Percentiles rank a stretch among this genome's conserved stretches.
These are phyloP conservation scores for Spodoptera littoralis DNA, from an alignment of 2,888 invertebrate species.

Conservation along the genomic window DNA sequence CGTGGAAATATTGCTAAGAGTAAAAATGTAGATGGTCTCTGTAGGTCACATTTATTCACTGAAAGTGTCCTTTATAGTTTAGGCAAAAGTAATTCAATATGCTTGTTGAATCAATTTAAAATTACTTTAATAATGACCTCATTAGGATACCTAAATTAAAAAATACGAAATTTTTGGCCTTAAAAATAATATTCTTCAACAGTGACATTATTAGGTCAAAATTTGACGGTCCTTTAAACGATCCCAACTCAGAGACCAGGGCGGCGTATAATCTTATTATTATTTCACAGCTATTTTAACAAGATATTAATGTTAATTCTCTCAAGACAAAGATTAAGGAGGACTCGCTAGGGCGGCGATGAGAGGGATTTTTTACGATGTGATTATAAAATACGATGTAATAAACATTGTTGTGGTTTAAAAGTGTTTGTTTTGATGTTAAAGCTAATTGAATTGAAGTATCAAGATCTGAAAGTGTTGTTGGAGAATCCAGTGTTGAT, in stretches of 20 bases:
- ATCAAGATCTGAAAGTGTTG: conserved; percentile 21
- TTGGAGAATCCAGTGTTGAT: conserved; percentile 6
- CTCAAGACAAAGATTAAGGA: conserved; percentile 43
- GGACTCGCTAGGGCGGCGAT: conserved; percentile 1
- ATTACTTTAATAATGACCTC: no score
- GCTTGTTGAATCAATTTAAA: no score
- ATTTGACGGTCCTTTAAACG: conserved; percentile 10
- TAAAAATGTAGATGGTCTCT: no score
- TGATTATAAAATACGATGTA: conserved; percentile 49
- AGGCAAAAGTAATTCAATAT: no score
- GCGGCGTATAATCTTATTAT: conserved; percentile 43
- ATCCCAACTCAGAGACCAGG: conserved; percentile 21
- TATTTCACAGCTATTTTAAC: conserved; percentile 45
- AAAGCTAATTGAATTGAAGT: conserved; percentile 47
- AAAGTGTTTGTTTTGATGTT: conserved; percentile 45
- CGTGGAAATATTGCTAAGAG: no score
- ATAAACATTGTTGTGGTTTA: conserved; percentile 34
- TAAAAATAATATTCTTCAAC: neutral
- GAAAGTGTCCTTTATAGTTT: no score
- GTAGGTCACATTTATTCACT: no score
- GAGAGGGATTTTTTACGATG: conserved; percentile 46
- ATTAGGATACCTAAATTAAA: no score
- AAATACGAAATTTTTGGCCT: neutral
- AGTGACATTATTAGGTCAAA: neutral
- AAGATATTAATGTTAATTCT: conserved; percentile 51